Percentiles rank a stretch among this genome's conserved stretches.
phyloP scores from a whole-genome alignment of 2,888 invertebrate species.

The Hirtodrosophila duncani region DNA sequence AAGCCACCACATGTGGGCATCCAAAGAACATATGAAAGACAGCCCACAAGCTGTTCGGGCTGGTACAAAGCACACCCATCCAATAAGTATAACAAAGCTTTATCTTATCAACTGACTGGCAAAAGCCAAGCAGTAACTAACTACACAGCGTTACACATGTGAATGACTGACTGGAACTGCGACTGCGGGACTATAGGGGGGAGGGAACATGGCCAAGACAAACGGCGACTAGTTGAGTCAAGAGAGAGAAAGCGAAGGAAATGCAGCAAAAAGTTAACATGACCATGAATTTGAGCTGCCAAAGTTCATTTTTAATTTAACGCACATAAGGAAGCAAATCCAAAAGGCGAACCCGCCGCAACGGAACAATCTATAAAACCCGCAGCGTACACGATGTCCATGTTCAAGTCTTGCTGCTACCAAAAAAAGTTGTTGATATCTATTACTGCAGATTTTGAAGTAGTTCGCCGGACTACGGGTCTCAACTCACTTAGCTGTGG shows the following conservation, averaged over 20 bases:
- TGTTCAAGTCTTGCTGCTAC: conserved; percentile 16
- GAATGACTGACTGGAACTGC: too few relatives aligned
- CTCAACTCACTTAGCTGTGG: conserved; percentile 60
- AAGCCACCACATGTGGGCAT: too few relatives aligned
- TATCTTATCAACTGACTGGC: conserved; percentile 56
- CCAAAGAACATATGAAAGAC: too few relatives aligned
- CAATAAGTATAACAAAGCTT: too few relatives aligned
- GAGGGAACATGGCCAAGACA: conserved; percentile 19
- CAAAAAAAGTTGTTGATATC: conserved; percentile 70
- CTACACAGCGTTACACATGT: conserved; percentile 5
- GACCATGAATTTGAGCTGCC: conserved; percentile 67
- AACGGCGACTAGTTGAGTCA: conserved; percentile 43
- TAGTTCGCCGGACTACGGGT: conserved; percentile 58
- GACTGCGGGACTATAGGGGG: background rate
- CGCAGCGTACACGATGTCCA: conserved; percentile 20
- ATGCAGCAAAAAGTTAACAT: conserved; percentile 63
- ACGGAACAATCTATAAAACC: conserved; percentile 51
- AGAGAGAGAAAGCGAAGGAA: conserved; percentile 11
- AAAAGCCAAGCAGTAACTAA: conserved; percentile 48
- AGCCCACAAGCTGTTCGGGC: too few relatives aligned
- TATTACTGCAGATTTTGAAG: conserved; percentile 70
- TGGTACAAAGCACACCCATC: too few relatives aligned
- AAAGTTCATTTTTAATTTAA: conserved; percentile 69
- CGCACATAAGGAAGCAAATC: conserved; percentile 17
- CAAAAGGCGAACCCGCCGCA: conserved; percentile 6